Base-by-base conservation (phyloP, 2,888 invertebrate genomes). In the Drosophila testacea region DNA sequence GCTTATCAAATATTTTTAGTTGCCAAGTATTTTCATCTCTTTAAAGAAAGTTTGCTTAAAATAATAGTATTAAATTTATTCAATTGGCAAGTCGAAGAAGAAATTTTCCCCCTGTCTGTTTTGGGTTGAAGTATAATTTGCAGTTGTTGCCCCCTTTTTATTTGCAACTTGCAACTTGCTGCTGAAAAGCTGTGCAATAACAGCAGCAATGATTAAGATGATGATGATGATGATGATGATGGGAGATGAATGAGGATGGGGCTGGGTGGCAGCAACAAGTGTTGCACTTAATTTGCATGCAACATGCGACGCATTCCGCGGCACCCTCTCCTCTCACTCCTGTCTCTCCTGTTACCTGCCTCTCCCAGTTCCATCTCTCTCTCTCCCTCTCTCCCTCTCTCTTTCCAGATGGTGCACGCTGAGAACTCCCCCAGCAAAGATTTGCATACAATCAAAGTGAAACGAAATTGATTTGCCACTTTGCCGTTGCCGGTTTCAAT, bases 391-490 rank as follows among this genome's bases (percentile, higher is more conserved):
- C n/a, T 32, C 32, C 7, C 7, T 1, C 16, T 30, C 28, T 11
- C 7, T 44, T 39, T 7, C 5, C 1, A 16, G 22, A 22, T 6
- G 36, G 36, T 22, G 48, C 48, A 47, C 44, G 46, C 55, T 69
- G 66, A 54, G 52, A 47, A 62, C 62, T 66, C 78, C 81, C 73
- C 73, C 44, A 44, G 32, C 10, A 36, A 65, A 84, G 83, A 84
- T 84, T 84, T 88, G 83, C 83, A 88, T 84, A 84, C 88, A 83
- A 88, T 88, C 88, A 83, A 80, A 85, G 81, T 80, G 83, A 77
- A 77, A 70, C 83, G 71, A 83, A 84, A 84, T 84, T 84, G 83
- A 83, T 85, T 83, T 85, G 83, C 81, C 85, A 83, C 85, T 83
- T 83, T 73, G 78, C 69, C 38, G 36, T 69, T 78, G 77, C 80